Conservation (phyloP, 2,113 vertebrate species). For the Zootoca vivipara region DNA sequence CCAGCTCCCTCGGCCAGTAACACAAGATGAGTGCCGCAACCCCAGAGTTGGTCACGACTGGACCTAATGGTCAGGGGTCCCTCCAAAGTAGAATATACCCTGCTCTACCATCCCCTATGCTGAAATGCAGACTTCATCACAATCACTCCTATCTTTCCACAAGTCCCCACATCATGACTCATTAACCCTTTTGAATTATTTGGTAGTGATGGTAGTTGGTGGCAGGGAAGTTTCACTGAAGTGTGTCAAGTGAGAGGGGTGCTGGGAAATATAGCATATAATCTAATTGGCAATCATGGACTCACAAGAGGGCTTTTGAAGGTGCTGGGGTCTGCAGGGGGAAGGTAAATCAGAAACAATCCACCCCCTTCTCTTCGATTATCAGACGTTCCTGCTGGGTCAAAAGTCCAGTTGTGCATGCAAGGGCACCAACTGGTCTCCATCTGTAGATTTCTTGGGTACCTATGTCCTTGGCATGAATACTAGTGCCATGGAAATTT, state of each 20-base stretch:
- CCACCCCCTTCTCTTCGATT: not conserved
- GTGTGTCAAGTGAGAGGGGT: not conserved
- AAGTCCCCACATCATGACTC: not conserved
- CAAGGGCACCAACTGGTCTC: not conserved
- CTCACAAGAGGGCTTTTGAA: too few species aligned
- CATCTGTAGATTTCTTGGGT: not conserved
- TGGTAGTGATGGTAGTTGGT: not conserved
- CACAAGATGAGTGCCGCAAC: too few species aligned
- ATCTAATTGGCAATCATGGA: too few species aligned
- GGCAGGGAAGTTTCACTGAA: not conserved
- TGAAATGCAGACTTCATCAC: not conserved
- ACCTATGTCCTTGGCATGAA: not conserved
- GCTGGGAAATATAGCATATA: not conserved
- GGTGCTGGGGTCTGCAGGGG: too few species aligned
- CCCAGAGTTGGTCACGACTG: too few species aligned
- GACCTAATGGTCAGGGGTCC: too few species aligned
- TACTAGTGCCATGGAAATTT: not conserved
- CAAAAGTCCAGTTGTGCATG: not conserved
- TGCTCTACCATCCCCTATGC: not conserved
- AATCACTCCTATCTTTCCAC: too few species aligned
- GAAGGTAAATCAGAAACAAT: not conserved
- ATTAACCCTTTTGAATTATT: not conserved
- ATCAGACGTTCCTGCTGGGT: not conserved
- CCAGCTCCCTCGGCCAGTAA: too few species aligned
- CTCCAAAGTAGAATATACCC: not conserved